Evolutionary conservation across 2,797 vertebrate species (phyloP).

Genomic region (Halcyon chelicuti): DNA sequence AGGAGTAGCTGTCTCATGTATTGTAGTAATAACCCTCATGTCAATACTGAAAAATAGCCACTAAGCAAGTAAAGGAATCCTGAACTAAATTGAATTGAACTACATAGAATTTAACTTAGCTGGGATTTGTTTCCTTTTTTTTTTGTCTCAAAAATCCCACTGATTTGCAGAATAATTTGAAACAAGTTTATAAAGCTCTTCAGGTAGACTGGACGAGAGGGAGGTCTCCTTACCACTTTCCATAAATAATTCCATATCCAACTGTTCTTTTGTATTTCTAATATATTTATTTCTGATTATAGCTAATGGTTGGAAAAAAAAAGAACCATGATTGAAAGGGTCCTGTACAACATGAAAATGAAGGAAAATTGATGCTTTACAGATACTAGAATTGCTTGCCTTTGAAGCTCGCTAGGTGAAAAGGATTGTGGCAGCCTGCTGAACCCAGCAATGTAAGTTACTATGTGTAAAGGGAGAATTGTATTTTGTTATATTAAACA

Average conservation of each 20-base stretch:
- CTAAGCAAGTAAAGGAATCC: neutral
- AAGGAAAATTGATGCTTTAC: neutral
- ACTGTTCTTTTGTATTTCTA: neutral
- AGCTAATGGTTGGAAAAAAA: neutral
- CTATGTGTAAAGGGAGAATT: neutral
- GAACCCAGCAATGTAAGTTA: neutral
- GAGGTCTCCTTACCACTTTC: neutral
- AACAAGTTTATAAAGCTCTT: neutral
- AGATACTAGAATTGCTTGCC: neutral
- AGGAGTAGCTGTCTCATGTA: slow-evolving; percentile 46
- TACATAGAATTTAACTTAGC: neutral
- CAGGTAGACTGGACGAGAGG: neutral
- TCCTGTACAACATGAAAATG: neutral
- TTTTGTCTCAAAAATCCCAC: neutral
- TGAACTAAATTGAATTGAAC: neutral
- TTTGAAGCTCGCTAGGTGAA: neutral
- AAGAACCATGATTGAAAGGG: neutral
- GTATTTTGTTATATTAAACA: neutral
- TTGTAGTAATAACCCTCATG: neutral
- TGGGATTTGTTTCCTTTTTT: neutral
- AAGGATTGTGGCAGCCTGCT: neutral
- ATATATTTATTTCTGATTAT: neutral
- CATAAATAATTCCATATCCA: neutral
- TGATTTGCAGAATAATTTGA: neutral
- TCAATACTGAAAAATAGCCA: neutral